Conservation (phyloP, 2,888 invertebrate genomes). For the Dynastes tityus region DNA sequence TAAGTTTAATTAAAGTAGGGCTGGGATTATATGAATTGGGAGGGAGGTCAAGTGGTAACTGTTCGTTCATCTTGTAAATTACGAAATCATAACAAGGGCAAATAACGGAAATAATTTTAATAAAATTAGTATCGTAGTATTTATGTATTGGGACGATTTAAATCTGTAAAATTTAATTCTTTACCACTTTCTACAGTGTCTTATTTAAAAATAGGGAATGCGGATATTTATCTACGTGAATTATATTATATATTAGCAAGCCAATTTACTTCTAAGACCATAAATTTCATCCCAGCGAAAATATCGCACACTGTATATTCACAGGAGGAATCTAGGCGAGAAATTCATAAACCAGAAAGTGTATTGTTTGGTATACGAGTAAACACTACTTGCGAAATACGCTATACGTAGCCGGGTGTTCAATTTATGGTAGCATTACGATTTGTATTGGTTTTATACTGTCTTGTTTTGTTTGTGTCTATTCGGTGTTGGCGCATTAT, state of each 20-base stretch:
- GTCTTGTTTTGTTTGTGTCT: slow-evolving; percentile 34
- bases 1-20: too few species aligned
- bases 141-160: too few species aligned
- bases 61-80: too few species aligned
- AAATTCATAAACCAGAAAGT: slow-evolving; percentile 41
- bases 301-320: slow-evolving; percentile 16
- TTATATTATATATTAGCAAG: background rate
- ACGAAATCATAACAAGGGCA: too few species aligned
- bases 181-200: too few species aligned
- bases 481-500: slow-evolving; percentile 29
- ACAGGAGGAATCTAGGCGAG: slow-evolving; percentile 13
- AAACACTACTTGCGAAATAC: slow-evolving; percentile 22
- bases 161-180: too few species aligned
- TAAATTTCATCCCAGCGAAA: background rate
- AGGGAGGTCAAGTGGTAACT: too few species aligned
- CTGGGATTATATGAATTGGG: too few species aligned
- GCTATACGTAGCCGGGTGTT: slow-evolving; percentile 25
- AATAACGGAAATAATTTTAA: too few species aligned
- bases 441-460: slow-evolving; percentile 41
- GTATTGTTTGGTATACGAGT: slow-evolving; percentile 33
- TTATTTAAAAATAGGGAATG: too few species aligned
- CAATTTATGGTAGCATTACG: slow-evolving; percentile 41
- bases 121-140: too few species aligned
- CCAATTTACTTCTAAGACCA: background rate
- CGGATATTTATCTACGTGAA: too few species aligned